Evolutionary conservation across 2,797 vertebrate species (phyloP), one percentile per base, ranked within the genome.

Genomic region (Crocodylus rhombifer): DNA sequence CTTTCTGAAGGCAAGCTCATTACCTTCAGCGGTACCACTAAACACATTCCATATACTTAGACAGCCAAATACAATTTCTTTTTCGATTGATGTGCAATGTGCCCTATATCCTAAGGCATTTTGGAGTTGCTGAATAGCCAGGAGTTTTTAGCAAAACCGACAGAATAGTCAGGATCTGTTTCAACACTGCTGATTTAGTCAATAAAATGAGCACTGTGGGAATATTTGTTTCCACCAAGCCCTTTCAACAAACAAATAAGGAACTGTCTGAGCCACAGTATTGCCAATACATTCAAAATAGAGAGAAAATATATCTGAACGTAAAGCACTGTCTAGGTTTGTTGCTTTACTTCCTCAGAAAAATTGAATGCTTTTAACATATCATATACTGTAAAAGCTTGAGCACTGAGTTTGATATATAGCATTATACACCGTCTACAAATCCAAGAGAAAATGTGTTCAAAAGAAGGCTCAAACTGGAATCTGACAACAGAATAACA

Each of bases 201-300:
- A 60, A 11, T 10, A 61, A 73, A 51, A 73, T 51, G 51, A 78
- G 58, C 25, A 61, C 30, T 61, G 76, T 77, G 30, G 20, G 23
- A 61, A 61, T 77, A 77, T 33, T 61, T 61, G 58, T 25, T 60
- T 61, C 15, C 80, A 69, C 55, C 57, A 84, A 74, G 15, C 4
- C n/a, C 4, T 80, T 90, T 82, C 60, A 86, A 55, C 13, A 87
- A 87, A 80, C 9, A 60, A 55, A 90, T 62, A 56, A 79, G 82
- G 56, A 86, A 81, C 7, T 77, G 62, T 58, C 28, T 65, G 77
- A 60, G 64, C 17, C 28, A 51, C 5, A 58, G 12, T 62, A 65
- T 5, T 71, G 42, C 7, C 12, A 86, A 71, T 4, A 80, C 58
- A 51, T 91, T 89, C 69, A 78, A 92, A 94, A 93, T 14, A 81